These are phyloP conservation scores for Dynastes maya DNA, from an alignment of 2,888 invertebrate species.

Conservation along the genomic window DNA sequence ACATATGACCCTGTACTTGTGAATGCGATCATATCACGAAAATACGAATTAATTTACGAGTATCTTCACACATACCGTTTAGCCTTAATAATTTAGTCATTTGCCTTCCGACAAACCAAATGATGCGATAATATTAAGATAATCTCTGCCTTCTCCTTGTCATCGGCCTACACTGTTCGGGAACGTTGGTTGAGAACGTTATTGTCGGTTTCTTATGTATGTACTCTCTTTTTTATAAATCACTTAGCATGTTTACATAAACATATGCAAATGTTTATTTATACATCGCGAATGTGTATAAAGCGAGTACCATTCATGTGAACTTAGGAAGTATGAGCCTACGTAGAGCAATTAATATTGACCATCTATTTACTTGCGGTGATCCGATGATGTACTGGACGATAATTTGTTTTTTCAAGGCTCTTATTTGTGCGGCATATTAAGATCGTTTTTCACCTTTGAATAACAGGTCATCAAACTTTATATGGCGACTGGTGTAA, in stretches of 20 bases:
- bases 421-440: not conserved
- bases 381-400: not conserved
- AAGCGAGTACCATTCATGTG: not conserved
- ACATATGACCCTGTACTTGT: not conserved
- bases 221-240: not conserved
- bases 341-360: not conserved
- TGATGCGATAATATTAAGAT: conserved; percentile 4
- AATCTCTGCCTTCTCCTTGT: conserved; percentile 5
- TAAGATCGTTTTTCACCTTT: not conserved
- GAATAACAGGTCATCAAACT: conserved; percentile 6
- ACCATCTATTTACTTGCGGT: not conserved
- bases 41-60: not conserved
- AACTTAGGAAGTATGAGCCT: not conserved
- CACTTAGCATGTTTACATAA: conserved; percentile 28
- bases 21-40: not conserved
- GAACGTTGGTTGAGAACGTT: not conserved
- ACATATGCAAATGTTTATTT: conserved; percentile 28
- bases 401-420: conserved; percentile 10
- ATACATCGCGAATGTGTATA: not conserved
- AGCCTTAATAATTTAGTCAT: not conserved
- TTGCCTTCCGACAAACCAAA: not conserved
- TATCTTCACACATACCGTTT: not conserved
- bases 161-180: not conserved
- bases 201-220: conserved; percentile 1
- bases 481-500: not conserved